Evolutionary conservation across 2,113 vertebrate species (phyloP), one percentile per base, ranked within the genome.

Genomic region (Pluvialis apricaria): DNA sequence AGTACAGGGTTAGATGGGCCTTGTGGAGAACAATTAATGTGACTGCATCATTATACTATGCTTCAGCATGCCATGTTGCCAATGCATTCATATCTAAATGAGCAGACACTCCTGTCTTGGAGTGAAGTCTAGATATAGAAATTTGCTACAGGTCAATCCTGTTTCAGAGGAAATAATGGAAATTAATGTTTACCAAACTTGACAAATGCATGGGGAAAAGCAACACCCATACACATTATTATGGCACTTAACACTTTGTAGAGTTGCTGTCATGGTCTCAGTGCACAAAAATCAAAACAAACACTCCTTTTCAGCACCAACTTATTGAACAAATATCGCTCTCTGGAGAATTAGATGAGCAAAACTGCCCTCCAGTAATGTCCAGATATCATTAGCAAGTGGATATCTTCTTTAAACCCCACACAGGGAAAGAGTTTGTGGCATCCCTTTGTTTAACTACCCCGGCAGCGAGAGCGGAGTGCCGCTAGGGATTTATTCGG

Each of bases 401-500:
- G 60, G 60, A 54, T 2, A 5, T 52, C n/a, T 83, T 86, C 22
- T 81, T 92, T 84, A 91, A 86, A 86, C 12, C 6, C 3, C 49
- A 71, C 11, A 40, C 17, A 69, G n/a, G 17, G 52, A 72, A 79
- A 45, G 36, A 24, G 44, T 79, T 85, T 82, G 57, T 72, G 73
- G n/a, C 64, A 65, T 52, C 32, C 38, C n/a, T 88, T 86, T 77
- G 57, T 72, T 85, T 70, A 75, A 47, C 60, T 78, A 24, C n/a
- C 18, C n/a, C 3, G 3, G 81, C 22, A 73, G 40, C 0, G 2
- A 82, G 61, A 76, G 49, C 34, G 36, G 34, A 89, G 31, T 0
- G 0, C 32, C 0, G 0, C 0, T 1, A 72, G n/a, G 38, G 84
- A 70, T 92, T 85, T 79, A 45, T 79, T 84, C 0, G 0, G 18